phyloP scores from a whole-genome alignment of 2,113 vertebrate genomes.

The Callopanchax toddi region DNA sequence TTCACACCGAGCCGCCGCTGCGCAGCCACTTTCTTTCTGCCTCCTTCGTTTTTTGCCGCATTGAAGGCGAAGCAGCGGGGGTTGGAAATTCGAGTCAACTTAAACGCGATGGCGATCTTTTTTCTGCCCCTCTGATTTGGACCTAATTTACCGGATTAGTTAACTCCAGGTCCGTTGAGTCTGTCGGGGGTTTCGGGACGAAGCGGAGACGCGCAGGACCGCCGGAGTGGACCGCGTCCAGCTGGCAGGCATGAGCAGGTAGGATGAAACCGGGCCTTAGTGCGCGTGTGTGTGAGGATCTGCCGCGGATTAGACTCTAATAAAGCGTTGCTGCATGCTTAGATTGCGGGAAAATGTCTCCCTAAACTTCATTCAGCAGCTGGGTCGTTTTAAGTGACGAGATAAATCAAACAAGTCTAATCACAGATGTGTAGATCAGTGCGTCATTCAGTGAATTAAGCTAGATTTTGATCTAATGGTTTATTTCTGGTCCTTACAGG shows the following conservation, averaged over 20 bases:
- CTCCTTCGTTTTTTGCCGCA: conserved; percentile 62
- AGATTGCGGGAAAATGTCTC: neutral
- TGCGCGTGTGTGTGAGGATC: neutral
- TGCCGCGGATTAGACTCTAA: no score
- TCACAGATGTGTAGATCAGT: neutral
- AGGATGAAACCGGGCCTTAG: conserved; percentile 9
- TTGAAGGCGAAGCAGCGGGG: conserved; percentile 50
- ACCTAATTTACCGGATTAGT: neutral
- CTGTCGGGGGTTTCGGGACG: conserved; percentile 21
- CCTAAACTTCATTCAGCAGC: conserved; percentile 29
- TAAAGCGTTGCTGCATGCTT: no score
- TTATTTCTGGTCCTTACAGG: neutral
- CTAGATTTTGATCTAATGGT: neutral
- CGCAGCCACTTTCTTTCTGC: conserved; percentile 37
- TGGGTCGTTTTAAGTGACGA: neutral
- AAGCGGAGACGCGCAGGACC: conserved; percentile 18
- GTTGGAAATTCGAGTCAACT: conserved; percentile 1
- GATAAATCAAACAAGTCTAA: neutral
- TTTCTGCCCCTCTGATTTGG: neutral
- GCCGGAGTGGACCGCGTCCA: conserved; percentile 8
- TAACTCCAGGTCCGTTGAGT: neutral
- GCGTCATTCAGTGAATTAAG: neutral
- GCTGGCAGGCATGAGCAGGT: conserved; percentile 53
- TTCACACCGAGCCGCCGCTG: conserved; percentile 29
- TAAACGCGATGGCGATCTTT: neutral